Evolutionary conservation across 2,113 vertebrate species (phyloP).

Genomic region (Colinus virginianus): DNA sequence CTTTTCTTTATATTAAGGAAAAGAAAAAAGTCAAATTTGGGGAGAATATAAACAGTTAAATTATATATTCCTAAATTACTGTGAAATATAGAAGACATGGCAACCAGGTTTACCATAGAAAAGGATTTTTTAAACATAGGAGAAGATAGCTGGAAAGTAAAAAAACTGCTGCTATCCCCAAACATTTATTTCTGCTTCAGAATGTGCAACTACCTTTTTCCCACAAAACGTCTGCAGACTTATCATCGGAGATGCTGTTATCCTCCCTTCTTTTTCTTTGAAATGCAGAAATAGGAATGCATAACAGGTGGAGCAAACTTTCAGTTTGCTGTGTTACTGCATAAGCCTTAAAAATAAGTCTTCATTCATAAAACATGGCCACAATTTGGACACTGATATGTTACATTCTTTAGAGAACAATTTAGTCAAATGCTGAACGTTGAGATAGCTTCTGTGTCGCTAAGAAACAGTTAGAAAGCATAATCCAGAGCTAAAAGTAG

Average conservation of each 20-base stretch:
- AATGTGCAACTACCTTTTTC: not conserved
- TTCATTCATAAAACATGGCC: not conserved
- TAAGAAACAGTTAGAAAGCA: not conserved
- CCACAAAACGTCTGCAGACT: not conserved
- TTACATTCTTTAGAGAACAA: not conserved
- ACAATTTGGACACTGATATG: not conserved
- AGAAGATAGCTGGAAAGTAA: not conserved
- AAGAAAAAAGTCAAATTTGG: not conserved
- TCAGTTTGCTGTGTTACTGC: not conserved
- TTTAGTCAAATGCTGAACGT: not conserved
- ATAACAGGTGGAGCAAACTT: not conserved
- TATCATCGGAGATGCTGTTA: not conserved
- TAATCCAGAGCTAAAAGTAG: not conserved
- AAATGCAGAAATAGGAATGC: not conserved
- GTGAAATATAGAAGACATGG: not conserved
- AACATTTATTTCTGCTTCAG: not conserved
- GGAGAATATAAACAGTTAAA: not conserved
- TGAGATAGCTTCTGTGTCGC: not conserved
- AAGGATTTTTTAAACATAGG: not conserved
- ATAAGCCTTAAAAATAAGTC: not conserved
- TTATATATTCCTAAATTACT: not conserved
- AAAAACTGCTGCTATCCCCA: not conserved
- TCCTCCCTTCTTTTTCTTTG: not conserved
- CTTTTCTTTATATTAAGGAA: constrained; percentile 77
- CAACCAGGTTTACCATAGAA: not conserved